Conservation (phyloP, 2,888 invertebrate species). For the Willowsia nigromaculata region DNA sequence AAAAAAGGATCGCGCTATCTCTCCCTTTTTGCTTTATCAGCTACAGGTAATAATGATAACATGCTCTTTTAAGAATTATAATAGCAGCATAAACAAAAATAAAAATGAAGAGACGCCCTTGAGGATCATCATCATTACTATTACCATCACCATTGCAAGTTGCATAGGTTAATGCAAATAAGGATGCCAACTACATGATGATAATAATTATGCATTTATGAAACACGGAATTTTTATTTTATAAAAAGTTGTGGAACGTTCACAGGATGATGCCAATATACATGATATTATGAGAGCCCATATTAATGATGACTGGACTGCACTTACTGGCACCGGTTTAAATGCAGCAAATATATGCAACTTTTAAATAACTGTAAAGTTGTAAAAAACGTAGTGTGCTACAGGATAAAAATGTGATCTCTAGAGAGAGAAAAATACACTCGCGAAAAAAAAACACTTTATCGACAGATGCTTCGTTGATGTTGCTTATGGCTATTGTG, state of each 20-base stretch:
- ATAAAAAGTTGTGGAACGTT: background rate
- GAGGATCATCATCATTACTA: background rate
- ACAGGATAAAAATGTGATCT: background rate
- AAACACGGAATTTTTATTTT: background rate
- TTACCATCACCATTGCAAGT: background rate
- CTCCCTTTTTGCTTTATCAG: background rate
- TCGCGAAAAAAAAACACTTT: too few species aligned
- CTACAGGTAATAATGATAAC: background rate
- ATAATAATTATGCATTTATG: background rate
- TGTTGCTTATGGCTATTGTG: background rate
- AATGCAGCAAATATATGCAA: background rate
- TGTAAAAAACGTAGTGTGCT: background rate
- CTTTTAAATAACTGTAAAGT: background rate
- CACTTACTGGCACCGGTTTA: background rate
- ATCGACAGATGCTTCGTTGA: background rate
- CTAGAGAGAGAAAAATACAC: background rate
- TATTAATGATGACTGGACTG: background rate
- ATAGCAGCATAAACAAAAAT: background rate
- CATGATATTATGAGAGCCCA: background rate
- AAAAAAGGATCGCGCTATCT: background rate
- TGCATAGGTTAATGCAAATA: background rate
- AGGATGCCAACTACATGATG: background rate
- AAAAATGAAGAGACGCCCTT: constrained; percentile 19
- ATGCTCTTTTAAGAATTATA: background rate
- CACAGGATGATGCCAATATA: background rate